These are phyloP conservation scores for Neodiprion fabricii DNA, from an alignment of 1,140 invertebrate species.

Conservation along the genomic window DNA sequence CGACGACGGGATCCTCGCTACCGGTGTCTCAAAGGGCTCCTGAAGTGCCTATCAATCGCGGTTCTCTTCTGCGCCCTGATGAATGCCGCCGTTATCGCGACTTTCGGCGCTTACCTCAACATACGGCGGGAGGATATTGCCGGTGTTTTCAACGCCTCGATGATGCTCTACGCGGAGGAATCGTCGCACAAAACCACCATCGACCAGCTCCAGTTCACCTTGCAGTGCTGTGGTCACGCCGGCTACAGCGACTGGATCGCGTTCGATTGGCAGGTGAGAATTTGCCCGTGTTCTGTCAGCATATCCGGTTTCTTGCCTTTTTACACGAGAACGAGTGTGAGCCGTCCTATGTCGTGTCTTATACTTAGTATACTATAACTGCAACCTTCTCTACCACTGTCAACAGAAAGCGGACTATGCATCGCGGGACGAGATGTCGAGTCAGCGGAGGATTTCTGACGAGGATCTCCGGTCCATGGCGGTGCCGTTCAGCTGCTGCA, in stretches of 20 bases:
- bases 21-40: background rate
- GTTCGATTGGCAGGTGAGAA: constrained; percentile 48
- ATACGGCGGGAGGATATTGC: constrained; percentile 35
- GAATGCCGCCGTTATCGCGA: constrained; percentile 43
- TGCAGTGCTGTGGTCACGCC: constrained; percentile 50
- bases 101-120: constrained; percentile 44
- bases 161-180: constrained; percentile 43
- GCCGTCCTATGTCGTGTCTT: background rate
- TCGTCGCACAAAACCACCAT: constrained; percentile 42
- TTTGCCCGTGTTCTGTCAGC: background rate
- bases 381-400: background rate
- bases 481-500: constrained; percentile 54
- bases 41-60: background rate
- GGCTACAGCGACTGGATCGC: constrained; percentile 50
- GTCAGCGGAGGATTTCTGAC: constrained; percentile 33
- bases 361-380: background rate
- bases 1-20: background rate
- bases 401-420: constrained; percentile 36
- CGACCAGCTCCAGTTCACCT: constrained; percentile 49
- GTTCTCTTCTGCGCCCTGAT: constrained; percentile 36
- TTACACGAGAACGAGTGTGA: no score
- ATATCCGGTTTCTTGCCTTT: no score
- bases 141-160: constrained; percentile 46
- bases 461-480: constrained; percentile 32
- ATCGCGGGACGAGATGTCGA: constrained; percentile 32